Evolutionary conservation across 2,888 invertebrate species (phyloP), one percentile per base, ranked within the genome.

Genomic region (Neoitamus cyanurus): DNA sequence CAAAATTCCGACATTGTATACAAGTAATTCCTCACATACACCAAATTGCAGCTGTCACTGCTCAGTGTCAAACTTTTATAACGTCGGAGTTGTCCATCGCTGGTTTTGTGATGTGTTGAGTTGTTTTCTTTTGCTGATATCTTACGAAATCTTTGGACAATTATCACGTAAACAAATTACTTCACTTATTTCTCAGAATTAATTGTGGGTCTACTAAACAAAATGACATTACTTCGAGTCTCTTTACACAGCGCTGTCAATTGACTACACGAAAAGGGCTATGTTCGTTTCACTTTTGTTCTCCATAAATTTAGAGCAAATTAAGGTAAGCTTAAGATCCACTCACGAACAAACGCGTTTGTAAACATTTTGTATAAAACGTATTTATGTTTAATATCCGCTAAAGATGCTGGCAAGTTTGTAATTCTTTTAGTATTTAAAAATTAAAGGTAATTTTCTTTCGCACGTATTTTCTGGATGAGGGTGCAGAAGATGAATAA

Each of bases 1-100:
- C 25, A 42, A 77, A 77, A 77, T 42, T 77, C 77, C 77, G 77
- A 77, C 77, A 77, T 77, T 77, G 77, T 37, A 77, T 42, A 77
- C 77, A 42, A 42, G 77, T 42, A 15, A 42, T 25, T 42, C 28
- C 77, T 77, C 77, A 77, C 77, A 77, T 77, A 31, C 77, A 4
- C 46, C 42, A 30, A 20, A 73, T 25, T 58, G 58, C 58, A 58
- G 20, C 58, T 58, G 58, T 58, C 58, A 58, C 20, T 20, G 58
- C 6, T 25, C 58, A 9, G 25, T 58, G 58, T 58, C 58, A 58
- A 58, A 58, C 20, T 25, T 25, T 42, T 58, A 5, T 15, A 20
- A 2, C 58, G 2, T 25, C 9, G 6, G 9, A 58, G 9, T 58
- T 15, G 6, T 25, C 9, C 58, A 58, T 58, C 9, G 15, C 9